Evolutionary conservation across 1,140 invertebrate species (phyloP).

Genomic region (Panonychus citri): DNA sequence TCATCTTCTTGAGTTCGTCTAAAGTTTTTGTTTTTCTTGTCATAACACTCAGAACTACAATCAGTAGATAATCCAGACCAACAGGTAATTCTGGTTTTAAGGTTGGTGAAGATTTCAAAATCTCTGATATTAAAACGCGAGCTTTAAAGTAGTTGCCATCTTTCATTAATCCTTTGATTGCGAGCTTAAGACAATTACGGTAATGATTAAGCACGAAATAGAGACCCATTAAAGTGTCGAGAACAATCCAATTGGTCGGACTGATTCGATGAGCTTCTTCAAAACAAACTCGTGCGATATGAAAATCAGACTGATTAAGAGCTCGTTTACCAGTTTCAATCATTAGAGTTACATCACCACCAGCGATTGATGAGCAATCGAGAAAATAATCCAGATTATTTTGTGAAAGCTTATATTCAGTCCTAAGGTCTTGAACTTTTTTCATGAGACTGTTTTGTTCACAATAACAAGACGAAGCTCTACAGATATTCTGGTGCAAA

Average conservation of each 20-base stretch:
- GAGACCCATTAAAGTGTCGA: slow-evolving; percentile 9
- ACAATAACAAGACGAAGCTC: no score
- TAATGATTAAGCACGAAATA: slow-evolving; percentile 7
- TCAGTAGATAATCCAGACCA: slow-evolving; percentile 7
- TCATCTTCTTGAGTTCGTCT: not conserved
- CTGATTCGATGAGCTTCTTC: slow-evolving; percentile 4
- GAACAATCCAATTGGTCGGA: slow-evolving; percentile 7
- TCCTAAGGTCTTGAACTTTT: slow-evolving; percentile 5
- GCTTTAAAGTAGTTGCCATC: slow-evolving; percentile 1
- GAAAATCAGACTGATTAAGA: not conserved
- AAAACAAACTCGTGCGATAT: slow-evolving; percentile 8
- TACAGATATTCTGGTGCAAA: no score
- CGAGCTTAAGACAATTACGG: slow-evolving; percentile 2
- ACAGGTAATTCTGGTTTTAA: slow-evolving; percentile 4
- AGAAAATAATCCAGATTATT: slow-evolving; percentile 5
- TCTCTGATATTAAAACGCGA: slow-evolving; percentile 2
- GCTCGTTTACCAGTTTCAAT: slow-evolving; percentile 7
- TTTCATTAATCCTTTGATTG: not conserved
- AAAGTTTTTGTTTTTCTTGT: not conserved
- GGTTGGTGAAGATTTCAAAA: not conserved
- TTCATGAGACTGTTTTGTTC: not conserved
- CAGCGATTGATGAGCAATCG: slow-evolving; percentile 8
- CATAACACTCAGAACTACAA: not conserved
- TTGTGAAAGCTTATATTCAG: slow-evolving; percentile 4
- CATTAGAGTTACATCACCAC: slow-evolving; percentile 8